A percentile compares a stretch with the other conserved stretches of the same genome.
phyloP scores from a whole-genome alignment of 2,888 invertebrate species.

The Creontiades dilutus region DNA sequence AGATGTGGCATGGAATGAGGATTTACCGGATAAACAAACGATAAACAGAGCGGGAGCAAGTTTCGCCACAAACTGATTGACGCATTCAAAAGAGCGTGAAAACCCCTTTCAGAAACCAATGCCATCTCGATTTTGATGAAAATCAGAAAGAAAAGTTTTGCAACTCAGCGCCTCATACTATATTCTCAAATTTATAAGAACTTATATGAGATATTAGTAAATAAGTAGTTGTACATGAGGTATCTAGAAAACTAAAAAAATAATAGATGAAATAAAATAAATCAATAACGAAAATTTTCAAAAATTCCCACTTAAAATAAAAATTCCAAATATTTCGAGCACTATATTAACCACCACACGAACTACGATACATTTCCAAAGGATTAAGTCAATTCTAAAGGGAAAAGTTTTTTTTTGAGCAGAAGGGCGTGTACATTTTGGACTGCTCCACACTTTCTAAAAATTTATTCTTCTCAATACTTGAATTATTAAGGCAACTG shows the following conservation, averaged over 20 bases:
- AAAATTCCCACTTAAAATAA: not conserved
- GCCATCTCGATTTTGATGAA: no score
- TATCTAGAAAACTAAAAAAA: conserved; percentile 8
- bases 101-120: no score
- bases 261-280: not conserved
- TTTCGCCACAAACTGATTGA: no score
- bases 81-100: no score
- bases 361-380: not conserved
- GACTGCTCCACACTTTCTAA: not conserved
- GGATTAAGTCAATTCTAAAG: not conserved
- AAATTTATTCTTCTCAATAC: not conserved
- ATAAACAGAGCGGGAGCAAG: no score
- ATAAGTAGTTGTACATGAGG: conserved; percentile 12
- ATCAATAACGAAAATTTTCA: not conserved
- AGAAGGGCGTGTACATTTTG: conserved; percentile 11
- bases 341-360: not conserved
- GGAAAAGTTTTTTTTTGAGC: not conserved
- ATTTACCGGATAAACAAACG: no score
- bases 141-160: no score
- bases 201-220: not conserved
- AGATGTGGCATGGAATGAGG: no score
- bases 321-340: not conserved
- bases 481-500: conserved; percentile 24
- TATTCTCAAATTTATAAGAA: no score
- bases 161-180: no score